These are phyloP conservation scores for Arenicola marina DNA, from an alignment of 2,888 invertebrate genomes.

Conservation along the genomic window DNA sequence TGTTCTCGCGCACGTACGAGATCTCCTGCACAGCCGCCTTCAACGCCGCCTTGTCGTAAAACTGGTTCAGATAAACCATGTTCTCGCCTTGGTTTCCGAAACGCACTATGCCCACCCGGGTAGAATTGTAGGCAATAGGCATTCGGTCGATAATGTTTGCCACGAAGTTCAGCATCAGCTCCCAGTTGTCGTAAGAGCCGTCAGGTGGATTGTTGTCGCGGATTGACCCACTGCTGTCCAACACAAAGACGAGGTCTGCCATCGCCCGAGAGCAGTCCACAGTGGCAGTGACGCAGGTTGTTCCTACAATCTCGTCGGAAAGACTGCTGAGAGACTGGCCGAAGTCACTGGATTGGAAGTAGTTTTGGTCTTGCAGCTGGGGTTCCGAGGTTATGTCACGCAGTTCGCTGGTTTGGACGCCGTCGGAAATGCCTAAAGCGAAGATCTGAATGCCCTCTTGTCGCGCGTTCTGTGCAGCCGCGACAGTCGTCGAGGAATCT, in stretches of 20 bases:
- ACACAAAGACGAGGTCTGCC: constrained; percentile 3
- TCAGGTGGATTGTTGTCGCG: constrained; percentile 1
- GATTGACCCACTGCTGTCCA: constrained; percentile 1
- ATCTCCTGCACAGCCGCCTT: neutral
- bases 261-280: neutral
- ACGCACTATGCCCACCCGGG: constrained; percentile 3
- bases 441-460: constrained; percentile 20
- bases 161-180: neutral
- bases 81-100: neutral
- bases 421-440: constrained; percentile 20
- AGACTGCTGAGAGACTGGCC: neutral
- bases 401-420: constrained; percentile 26
- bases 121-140: neutral
- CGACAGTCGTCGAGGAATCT: neutral
- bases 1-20: neutral
- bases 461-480: constrained; percentile 11
- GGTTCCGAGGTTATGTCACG: constrained; percentile 21
- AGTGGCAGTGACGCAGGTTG: neutral
- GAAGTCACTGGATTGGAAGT: neutral
- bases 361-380: neutral
- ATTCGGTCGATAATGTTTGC: neutral
- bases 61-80: constrained; percentile 8
- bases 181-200: neutral
- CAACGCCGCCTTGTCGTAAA: neutral
- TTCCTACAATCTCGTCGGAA: neutral